Base-by-base conservation (phyloP, 2,113 vertebrate species). In the Sturnira hondurensis region DNA sequence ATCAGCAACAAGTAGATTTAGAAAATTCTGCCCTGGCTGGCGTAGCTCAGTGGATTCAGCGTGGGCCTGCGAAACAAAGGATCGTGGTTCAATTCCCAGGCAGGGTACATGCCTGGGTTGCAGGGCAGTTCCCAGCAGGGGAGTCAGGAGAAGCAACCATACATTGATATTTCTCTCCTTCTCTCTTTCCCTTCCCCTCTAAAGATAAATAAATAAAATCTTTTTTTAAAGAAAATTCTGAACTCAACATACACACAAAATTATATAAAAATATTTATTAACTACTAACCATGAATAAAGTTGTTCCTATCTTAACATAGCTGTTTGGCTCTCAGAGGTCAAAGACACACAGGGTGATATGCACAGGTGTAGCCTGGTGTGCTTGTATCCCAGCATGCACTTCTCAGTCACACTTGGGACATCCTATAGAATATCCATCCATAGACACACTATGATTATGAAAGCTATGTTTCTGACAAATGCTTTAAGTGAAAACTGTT, bases 391-490 rank as follows among this genome's bases (percentile, higher is more conserved):
- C 81, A 89, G 33, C 13, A 89, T 20, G 0, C 65, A 26, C 41
- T 22, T 26, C 45, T 52, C 7, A 4, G n/a, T 43, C 56, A 56
- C 5, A 0, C 24, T 61, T 4, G 5, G 26, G 43, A 81, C 26
- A 10, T 52, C 58, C 86, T 52, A 4, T 38, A 88, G 74, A 80
- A 93, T 93, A 56, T 4, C 73, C 17, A 31, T 83, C 58, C 33
- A 50, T 36, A 82, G 58, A 85, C 71, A 92, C 43, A 31, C 28
- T 6, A 16, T 50, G 80, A 43, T 94, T 74, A 61, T 4, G 16
- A 92, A 95, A 84, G 89, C 38, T 76, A 11, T 65, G 41, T 93
- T 85, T 96, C 92, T 92, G 77, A 58, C 28, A 80, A 94, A 93
- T 74, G 74, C 41, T 45, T 74, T 93, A 89, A 93, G 89, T 89